phyloP scores from a whole-genome alignment of 2,888 invertebrate genomes.

The Heliconius charithonia region DNA sequence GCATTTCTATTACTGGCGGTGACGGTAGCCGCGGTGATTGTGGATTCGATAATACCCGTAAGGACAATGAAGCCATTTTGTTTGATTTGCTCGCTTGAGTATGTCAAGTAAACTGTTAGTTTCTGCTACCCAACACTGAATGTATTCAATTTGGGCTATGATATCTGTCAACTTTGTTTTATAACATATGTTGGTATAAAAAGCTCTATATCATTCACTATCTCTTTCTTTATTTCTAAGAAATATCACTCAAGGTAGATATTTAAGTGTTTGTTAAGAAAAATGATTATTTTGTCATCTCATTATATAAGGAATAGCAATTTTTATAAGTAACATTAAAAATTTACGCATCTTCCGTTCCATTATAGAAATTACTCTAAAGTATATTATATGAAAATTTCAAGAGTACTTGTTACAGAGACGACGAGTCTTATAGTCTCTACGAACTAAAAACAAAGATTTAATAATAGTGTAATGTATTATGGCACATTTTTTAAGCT shows the following conservation, averaged over 20 bases:
- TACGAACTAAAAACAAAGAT: not conserved
- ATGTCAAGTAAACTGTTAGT: too few relatives aligned
- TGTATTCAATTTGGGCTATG: too few relatives aligned
- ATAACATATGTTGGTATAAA: too few relatives aligned
- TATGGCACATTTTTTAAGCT: not conserved
- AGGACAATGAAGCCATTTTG: too few relatives aligned
- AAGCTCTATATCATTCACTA: too few relatives aligned
- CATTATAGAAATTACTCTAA: slow-evolving; percentile 9
- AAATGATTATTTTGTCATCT: not conserved
- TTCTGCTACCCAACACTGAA: too few relatives aligned
- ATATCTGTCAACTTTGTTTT: too few relatives aligned
- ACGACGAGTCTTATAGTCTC: slow-evolving; percentile 1
- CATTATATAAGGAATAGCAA: not conserved
- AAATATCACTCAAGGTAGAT: not conserved
- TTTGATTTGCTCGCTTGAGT: too few relatives aligned
- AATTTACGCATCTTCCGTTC: not conserved
- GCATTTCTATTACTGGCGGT: too few relatives aligned
- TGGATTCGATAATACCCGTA: too few relatives aligned
- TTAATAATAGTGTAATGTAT: not conserved
- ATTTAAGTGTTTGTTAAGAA: not conserved
- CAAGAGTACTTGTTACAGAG: not conserved
- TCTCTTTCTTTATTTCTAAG: too few relatives aligned
- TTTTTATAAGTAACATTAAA: slow-evolving; percentile 3
- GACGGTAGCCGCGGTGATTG: too few relatives aligned
- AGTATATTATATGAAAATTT: slow-evolving; percentile 7